Base-by-base conservation (phyloP, 2,888 invertebrate genomes). In the Tuta absoluta region DNA sequence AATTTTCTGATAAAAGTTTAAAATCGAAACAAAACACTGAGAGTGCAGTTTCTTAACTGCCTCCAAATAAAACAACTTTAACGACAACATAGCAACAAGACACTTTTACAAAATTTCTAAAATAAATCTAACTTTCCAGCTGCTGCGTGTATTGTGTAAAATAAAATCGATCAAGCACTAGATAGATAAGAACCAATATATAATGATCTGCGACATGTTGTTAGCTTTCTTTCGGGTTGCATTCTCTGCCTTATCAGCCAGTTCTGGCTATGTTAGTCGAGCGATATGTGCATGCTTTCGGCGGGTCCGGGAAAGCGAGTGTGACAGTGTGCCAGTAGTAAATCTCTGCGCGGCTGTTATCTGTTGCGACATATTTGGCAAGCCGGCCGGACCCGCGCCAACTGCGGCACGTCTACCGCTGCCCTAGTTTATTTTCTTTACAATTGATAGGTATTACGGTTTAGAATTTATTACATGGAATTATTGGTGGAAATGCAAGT, bases 361-460 rank as follows among this genome's bases (percentile, higher is more conserved):
- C 85, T 82, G 81, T 81, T 77, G 82, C 83, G 87, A 87, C 88
- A 87, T 87, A 89, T 89, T 91, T 91, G 90, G 91, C 89, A 89
- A 87, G 79, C 75, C 76, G 71, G 72, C 73, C 71, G 79, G 77
- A 78, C 81, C 75, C 70, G 75, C 83, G 86, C 89, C 87, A 89
- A 89, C 86, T 88, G 89, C 87, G 85, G 88, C 88, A 45, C 60
- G 56, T 19, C 56, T 33, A 41, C 48, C 58, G 58, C 45, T n/a
- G 24, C 41, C 23, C 56, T 63, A 37, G 11, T 51, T 51, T 17
- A 11, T 45, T 45, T 45, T 45, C 45, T 45, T 45, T 45, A 17
- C 45, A 17, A n/a, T 45, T 45, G 45, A n/a, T 33, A 33, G 8
- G 33, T 12, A 19, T 7, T 19, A 1, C 2, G 24, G 53, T 21